A percentile compares a stretch with the other conserved stretches of the same genome.
phyloP scores from a whole-genome alignment of 2,888 invertebrate genomes.

The Perithous albicinctus region DNA sequence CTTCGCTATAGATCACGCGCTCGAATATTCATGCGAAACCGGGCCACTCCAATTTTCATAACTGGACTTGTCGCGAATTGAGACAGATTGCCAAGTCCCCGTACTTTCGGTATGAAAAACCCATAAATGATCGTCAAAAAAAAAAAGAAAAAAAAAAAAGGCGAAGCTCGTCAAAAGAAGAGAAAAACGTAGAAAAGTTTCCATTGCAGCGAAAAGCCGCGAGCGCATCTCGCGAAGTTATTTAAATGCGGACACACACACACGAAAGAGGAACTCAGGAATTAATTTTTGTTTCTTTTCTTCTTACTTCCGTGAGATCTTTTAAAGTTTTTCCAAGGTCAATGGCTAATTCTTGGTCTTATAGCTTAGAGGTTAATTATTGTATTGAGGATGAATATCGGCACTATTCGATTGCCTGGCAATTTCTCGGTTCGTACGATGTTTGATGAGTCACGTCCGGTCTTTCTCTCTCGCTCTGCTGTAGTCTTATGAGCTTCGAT shows the following conservation, averaged over 20 bases:
- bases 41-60: slow-evolving; percentile 66
- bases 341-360: neutral
- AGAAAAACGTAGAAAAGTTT: neutral
- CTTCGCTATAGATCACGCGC: slow-evolving; percentile 3
- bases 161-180: too few relatives aligned
- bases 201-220: neutral
- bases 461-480: too few relatives aligned
- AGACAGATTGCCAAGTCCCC: slow-evolving; percentile 59
- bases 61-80: slow-evolving; percentile 62
- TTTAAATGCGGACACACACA: neutral
- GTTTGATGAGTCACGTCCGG: slow-evolving; percentile 55
- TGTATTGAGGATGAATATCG: slow-evolving; percentile 10
- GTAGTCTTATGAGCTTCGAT: slow-evolving; percentile 23
- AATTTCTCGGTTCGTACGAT: slow-evolving; percentile 7
- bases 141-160: slow-evolving; percentile 5
- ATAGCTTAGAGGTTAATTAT: slow-evolving; percentile 13
- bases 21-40: slow-evolving; percentile 64
- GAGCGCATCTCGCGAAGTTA: neutral
- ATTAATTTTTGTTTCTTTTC: too few relatives aligned
- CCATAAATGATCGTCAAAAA: slow-evolving; percentile 25
- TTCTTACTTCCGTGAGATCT: slow-evolving; percentile 4
- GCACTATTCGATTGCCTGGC: slow-evolving; percentile 16
- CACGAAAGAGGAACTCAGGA: neutral
- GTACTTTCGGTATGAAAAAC: slow-evolving; percentile 35
- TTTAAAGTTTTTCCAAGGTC: slow-evolving; percentile 3